phyloP scores from a whole-genome alignment of 2,797 vertebrate species.

The Sciurus carolinensis region DNA sequence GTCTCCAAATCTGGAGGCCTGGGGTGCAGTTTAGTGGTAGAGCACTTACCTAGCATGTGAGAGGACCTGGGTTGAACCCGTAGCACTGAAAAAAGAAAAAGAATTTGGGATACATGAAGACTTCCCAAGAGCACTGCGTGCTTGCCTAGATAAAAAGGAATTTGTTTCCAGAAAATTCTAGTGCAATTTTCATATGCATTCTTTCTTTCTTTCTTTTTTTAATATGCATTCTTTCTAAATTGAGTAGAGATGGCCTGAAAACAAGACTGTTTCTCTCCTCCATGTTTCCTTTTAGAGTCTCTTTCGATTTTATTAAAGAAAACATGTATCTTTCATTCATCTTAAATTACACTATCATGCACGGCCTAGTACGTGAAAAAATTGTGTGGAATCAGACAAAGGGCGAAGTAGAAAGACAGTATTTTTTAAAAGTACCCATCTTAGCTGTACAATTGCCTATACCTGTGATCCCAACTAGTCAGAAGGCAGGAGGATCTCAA shows the following conservation, averaged over 20 bases:
- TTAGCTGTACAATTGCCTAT: no score
- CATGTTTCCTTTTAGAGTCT: not conserved
- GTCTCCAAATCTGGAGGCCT: not conserved
- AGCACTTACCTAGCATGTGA: not conserved
- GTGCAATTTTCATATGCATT: not conserved
- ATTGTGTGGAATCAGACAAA: not conserved
- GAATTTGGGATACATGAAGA: not conserved
- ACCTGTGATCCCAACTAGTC: no score
- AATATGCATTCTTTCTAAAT: not conserved
- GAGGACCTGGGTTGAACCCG: not conserved
- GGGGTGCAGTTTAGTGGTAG: not conserved
- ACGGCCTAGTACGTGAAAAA: not conserved
- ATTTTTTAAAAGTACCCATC: not conserved
- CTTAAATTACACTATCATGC: not conserved
- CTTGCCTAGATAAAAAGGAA: not conserved
- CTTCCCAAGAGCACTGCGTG: not conserved
- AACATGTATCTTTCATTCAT: not conserved
- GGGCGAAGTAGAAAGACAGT: not conserved
- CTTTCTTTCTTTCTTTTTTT: conserved; percentile 38
- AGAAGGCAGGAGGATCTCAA: no score
- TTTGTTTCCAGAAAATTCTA: conserved; percentile 3
- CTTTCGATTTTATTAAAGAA: not conserved
- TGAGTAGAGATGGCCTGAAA: conserved; percentile 1
- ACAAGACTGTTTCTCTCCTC: not conserved
- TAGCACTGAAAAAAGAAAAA: not conserved